Percentiles rank a stretch among this genome's conserved stretches.
phyloP scores from a whole-genome alignment of 2,113 vertebrate species.

The Cricetomys ansorgei region DNA sequence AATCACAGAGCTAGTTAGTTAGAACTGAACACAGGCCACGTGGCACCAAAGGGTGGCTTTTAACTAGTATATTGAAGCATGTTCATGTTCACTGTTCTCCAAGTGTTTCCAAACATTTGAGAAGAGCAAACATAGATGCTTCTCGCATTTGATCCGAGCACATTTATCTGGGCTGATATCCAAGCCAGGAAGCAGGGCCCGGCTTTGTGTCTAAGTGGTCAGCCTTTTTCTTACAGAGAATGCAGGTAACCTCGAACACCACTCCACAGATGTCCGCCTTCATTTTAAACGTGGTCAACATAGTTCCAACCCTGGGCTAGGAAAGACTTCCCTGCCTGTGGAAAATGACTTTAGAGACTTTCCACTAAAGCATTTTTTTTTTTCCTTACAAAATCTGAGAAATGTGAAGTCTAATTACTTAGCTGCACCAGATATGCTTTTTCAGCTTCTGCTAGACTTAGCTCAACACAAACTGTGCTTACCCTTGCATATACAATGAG shows the following conservation, averaged over 20 bases:
- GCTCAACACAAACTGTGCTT: constrained; percentile 64
- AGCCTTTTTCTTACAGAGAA: neutral
- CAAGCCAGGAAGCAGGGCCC: neutral
- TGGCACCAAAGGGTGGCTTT: neutral
- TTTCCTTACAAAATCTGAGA: constrained; percentile 39
- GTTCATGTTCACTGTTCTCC: neutral
- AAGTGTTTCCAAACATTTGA: neutral
- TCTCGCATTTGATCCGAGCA: neutral
- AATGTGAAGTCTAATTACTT: constrained; percentile 71
- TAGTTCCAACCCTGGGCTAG: constrained; percentile 14
- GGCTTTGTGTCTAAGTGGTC: neutral
- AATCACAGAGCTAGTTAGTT: neutral
- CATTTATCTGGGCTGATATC: constrained; percentile 29
- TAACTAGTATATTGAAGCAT: neutral
- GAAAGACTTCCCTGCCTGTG: constrained; percentile 26
- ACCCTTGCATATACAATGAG: constrained; percentile 70
- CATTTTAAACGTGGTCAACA: constrained; percentile 34
- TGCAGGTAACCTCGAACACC: neutral
- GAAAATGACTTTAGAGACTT: constrained; percentile 64
- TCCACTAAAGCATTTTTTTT: constrained; percentile 49
- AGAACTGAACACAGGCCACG: neutral
- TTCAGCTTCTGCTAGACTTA: constrained; percentile 72
- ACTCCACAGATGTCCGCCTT: neutral
- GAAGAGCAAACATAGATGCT: neutral
- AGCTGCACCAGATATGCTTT: constrained; percentile 67